Evolutionary conservation across 1,140 invertebrate genomes (phyloP).

Genomic region (Metopolophium dirhodum): DNA sequence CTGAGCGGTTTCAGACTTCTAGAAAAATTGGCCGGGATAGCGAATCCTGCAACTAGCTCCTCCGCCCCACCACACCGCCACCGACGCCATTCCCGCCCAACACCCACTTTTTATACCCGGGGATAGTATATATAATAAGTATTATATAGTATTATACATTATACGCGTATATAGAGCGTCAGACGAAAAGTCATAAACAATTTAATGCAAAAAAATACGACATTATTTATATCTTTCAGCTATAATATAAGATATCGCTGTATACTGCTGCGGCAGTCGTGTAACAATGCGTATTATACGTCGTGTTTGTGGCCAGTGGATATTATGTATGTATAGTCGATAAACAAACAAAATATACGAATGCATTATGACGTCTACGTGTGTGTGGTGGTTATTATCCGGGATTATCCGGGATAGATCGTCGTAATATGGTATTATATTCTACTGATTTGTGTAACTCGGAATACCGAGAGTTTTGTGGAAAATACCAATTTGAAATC

Average conservation of each 20-base stretch:
- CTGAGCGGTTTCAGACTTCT: slow-evolving; percentile 4
- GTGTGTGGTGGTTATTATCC: background rate
- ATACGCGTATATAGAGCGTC: slow-evolving; percentile 1
- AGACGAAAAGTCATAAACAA: slow-evolving; percentile 15
- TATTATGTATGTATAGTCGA: background rate
- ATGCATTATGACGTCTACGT: too few relatives aligned
- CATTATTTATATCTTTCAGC: slow-evolving; percentile 5
- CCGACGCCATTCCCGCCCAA: background rate
- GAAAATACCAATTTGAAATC: background rate
- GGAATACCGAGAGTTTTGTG: too few relatives aligned
- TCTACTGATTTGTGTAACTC: too few relatives aligned
- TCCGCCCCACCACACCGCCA: background rate
- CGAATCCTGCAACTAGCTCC: slow-evolving; percentile 2
- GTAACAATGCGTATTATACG: background rate
- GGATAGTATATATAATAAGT: slow-evolving; percentile 4
- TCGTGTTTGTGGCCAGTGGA: background rate
- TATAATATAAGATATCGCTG: background rate
- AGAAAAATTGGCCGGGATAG: slow-evolving; percentile 8
- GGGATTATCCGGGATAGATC: background rate
- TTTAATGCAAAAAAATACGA: slow-evolving; percentile 8
- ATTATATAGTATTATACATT: background rate
- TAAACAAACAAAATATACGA: background rate
- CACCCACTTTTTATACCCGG: background rate
- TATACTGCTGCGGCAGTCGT: background rate
- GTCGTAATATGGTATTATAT: background rate